These are phyloP conservation scores for Matsumurasca onukii DNA, from an alignment of 1,140 invertebrate species.

Conservation along the genomic window DNA sequence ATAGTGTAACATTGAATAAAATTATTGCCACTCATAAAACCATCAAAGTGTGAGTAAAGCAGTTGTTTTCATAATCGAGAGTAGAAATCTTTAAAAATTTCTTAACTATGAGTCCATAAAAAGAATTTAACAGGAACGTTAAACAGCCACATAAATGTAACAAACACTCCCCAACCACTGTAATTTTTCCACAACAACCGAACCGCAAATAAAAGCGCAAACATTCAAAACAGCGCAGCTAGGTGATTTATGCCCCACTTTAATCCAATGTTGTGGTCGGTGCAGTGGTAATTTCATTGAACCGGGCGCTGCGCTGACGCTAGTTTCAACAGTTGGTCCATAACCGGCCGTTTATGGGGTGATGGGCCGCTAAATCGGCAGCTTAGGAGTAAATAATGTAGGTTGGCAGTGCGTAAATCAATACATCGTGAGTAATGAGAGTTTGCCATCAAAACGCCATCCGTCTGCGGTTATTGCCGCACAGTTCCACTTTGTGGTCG, in stretches of 20 bases:
- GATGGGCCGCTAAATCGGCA: not conserved
- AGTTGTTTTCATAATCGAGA: too few relatives aligned
- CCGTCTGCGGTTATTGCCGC: not conserved
- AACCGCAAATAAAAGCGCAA: too few relatives aligned
- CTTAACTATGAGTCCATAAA: too few relatives aligned
- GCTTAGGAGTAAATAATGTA: not conserved
- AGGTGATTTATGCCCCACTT: conserved; percentile 11
- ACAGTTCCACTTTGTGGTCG: not conserved
- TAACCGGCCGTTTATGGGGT: not conserved
- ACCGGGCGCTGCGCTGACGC: not conserved
- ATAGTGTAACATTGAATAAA: too few relatives aligned
- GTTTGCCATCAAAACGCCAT: conserved; percentile 1
- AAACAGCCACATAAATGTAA: too few relatives aligned
- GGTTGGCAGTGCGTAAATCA: not conserved
- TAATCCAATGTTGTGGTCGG: conserved; percentile 16
- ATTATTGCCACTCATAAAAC: too few relatives aligned
- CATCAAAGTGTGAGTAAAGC: too few relatives aligned
- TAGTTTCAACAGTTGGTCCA: conserved; percentile 15
- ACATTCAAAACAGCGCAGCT: too few relatives aligned
- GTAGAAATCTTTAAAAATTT: too few relatives aligned
- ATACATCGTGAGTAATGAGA: not conserved
- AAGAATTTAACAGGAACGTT: too few relatives aligned
- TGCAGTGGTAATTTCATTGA: not conserved
- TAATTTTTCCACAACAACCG: too few relatives aligned
- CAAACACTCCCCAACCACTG: too few relatives aligned